Evolutionary conservation across 2,888 invertebrate genomes (phyloP), one percentile per base, ranked within the genome.

Genomic region (Calameuta filiformis): DNA sequence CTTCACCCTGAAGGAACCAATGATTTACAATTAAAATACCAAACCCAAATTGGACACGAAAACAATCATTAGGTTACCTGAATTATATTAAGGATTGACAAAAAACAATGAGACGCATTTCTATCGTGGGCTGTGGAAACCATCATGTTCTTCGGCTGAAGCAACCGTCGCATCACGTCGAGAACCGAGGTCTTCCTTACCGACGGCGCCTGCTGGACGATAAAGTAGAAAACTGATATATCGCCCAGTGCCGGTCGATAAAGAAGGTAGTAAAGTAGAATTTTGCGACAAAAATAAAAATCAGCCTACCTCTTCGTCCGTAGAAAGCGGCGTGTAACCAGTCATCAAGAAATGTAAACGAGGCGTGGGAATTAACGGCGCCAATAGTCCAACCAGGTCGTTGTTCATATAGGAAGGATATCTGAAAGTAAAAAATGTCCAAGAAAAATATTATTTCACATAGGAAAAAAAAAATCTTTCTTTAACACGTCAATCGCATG

Each of bases 131-230:
- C 96, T 4, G 98, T 97, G 0, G 99, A 98, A 4, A 99, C 99
- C 99, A 99, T 99, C 98, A 99, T 99, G 91, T 99, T 99, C 93
- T 99, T 99, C 6, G 99, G 98, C 92, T 99, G 99, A 76, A 99
- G 92, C 77, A 99, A 93, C 79, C 99, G 94, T 84, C 99, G 94
- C 98, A 99, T 99, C 35, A 99, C 99, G 92, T 99, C 99, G 84
- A 99, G 92, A 0, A 99, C 99, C 31, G 99, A 99, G 0, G 99
- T 99, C 93, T 98, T 98, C 35, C 98, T 94, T 56, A 98, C 95
- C 81, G 95, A 96, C 68, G 92, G 91, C 80, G 91, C 93, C 94
- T 94, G 80, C 15, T 2, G 1, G 23, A 9, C 0, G 40, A 56
- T 56, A 56, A 56, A 23, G 73, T 33, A 73, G 23, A 23, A 23